Conservation (phyloP, 2,797 vertebrate genomes). For the Thunnus albacares region DNA sequence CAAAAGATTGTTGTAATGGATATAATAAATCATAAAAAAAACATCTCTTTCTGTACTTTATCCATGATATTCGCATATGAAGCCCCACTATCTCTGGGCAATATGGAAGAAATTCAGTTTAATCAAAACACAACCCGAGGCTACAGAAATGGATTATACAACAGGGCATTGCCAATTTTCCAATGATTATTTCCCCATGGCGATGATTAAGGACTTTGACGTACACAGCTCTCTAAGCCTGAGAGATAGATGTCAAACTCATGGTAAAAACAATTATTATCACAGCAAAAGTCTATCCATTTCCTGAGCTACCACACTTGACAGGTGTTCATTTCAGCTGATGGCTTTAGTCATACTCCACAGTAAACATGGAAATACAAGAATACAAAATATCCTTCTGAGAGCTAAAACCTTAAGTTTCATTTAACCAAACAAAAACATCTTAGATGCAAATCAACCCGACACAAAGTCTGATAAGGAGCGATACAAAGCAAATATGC, state of each 20-base stretch:
- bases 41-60: not conserved
- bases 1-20: conserved; percentile 1
- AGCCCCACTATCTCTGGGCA: conserved; percentile 17
- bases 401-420: not conserved
- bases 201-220: conserved; percentile 37
- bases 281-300: not conserved
- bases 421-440: not conserved
- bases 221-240: not conserved
- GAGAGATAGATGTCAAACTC: conserved; percentile 47
- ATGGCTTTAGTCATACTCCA: not conserved
- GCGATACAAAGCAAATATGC: not conserved
- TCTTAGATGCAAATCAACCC: not conserved
- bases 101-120: not conserved
- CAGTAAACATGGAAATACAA: not conserved
- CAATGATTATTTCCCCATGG: conserved; percentile 30
- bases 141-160: conserved; percentile 24
- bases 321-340: conserved; percentile 34
- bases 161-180: conserved; percentile 31
- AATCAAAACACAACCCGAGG: conserved; percentile 58
- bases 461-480: conserved; percentile 8
- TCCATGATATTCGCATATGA: not conserved
- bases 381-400: not conserved
- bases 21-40: conserved; percentile 17
- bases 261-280: conserved; percentile 38
- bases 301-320: conserved; percentile 13